Percentiles rank a stretch among this genome's conserved stretches.
These are phyloP conservation scores for Amblyornis subalaris DNA, from an alignment of 2,113 vertebrate species.

Conservation along the genomic window DNA sequence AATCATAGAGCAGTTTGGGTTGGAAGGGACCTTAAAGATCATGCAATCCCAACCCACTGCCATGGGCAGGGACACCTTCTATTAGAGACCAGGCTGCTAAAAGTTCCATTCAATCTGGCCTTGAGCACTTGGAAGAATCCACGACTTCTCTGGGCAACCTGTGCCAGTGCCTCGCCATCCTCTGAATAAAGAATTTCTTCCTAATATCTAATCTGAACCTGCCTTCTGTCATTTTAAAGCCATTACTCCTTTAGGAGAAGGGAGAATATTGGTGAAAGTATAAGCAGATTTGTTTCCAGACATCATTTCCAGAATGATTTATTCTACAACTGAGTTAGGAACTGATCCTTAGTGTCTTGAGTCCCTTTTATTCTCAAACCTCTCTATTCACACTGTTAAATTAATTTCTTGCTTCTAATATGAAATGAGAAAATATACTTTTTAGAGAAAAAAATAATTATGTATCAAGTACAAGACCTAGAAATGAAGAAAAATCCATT, in stretches of 20 bases:
- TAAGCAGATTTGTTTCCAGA: background rate
- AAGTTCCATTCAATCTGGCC: background rate
- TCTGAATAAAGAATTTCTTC: background rate
- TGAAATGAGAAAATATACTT: background rate
- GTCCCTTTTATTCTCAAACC: background rate
- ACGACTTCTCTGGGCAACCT: background rate
- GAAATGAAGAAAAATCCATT: background rate
- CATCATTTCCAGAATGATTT: background rate
- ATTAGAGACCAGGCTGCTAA: background rate
- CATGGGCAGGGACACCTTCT: background rate
- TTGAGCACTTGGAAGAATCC: background rate
- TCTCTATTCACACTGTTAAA: background rate
- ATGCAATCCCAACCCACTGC: background rate
- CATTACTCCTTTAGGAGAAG: background rate
- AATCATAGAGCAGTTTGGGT: background rate
- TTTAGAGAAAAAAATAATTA: background rate
- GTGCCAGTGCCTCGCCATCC: background rate
- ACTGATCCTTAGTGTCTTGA: background rate
- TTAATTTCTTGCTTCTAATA: background rate
- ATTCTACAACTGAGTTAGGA: background rate
- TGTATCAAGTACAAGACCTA: background rate
- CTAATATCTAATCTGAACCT: background rate
- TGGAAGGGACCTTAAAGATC: background rate
- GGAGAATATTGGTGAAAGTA: background rate
- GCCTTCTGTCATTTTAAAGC: background rate